Base-by-base conservation (phyloP, 2,113 vertebrate species). In the Carollia perspicillata region DNA sequence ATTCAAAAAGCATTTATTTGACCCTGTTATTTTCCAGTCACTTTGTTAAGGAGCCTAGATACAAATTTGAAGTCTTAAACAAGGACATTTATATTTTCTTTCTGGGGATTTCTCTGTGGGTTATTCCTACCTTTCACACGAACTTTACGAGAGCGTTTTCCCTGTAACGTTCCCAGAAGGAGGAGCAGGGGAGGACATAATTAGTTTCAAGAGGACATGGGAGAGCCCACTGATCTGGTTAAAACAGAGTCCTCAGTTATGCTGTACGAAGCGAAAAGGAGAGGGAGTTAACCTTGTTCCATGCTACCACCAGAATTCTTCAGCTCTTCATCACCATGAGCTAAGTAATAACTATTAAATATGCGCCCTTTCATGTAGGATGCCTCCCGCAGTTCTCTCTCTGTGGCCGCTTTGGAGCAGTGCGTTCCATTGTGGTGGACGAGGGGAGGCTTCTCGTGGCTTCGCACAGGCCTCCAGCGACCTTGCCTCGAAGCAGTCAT, bases 201-300 rank as follows among this genome's bases (percentile, higher is more conserved):
- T 95, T 89, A 75, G 72, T 74, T 63, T 92, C 44, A 4, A 40
- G 42, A 65, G 86, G 55, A 42, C 22, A 12, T 14, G 42, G 60
- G 60, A 94, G 26, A 40, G 8, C 95, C 89, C 88, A 28, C 81
- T 89, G 97, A 68, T 40, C 20, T 26, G 81, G 68, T 95, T 63
- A 40, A 96, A 97, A 96, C 42, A 60, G 79, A 55, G 9, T 40
- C 95, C 97, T 96, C 85, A 96, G 40, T 96, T 92, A 1, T 22
- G 58, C 13, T 94, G 77, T 92, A 77, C 89, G 78, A 96, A 93
- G 51, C n/a, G 89, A 95, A 51, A 37, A 51, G n/a, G 71, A 87
- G 30, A 80, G 68, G 78, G 96, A 71, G 81, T 95, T 75, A 74
- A 60, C 47, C 60, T 53, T 63, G 17, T 44, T 83, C 88, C 92